Base-by-base conservation (phyloP, 53 echinoderm and acorn worm genomes). In the Luidia sarsii region DNA sequence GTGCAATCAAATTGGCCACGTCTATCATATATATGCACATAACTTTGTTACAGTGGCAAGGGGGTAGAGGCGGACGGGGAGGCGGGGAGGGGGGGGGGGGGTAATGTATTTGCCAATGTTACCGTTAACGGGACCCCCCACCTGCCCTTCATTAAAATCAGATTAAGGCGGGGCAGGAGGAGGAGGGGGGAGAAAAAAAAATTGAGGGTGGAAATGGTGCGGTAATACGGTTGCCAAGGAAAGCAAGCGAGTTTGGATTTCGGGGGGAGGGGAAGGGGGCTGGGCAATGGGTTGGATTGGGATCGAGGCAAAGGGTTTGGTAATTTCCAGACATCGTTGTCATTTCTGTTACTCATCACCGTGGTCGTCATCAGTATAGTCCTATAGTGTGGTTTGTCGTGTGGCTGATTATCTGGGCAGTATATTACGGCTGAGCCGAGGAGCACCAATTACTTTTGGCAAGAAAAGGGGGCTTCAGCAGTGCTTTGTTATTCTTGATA, bases 1-100 rank as follows among this genome's bases (percentile, higher is more conserved):
- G 63, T 63, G 84, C 84, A 72, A 84, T 84, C 70, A 84, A 84
- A 64, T 84, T 84, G 45, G 73, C 72, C 70, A 61, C 51, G 84
- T 84, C 73, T 84, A 84, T 84, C 84, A 84, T 73, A 84, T 49
- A 52, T 56, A 50, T 59, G 61, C 60, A 61, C 84, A 70, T 84
- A 84, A 72, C 50, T 71, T 72, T 61, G 84, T 84, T 63, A 72
- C 51, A 72, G 63, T 60, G 43, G 41, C 64, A 38, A 68, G n/a
- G n/a, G n/a, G n/a, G n/a, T n/a, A n/a, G n/a, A n/a, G n/a, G n/a
- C n/a, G n/a, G n/a, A n/a, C n/a, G n/a, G n/a, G n/a, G n/a, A n/a
- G n/a, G n/a, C n/a, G n/a, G n/a, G n/a, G n/a, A n/a, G n/a, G n/a
- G n/a, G n/a, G n/a, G n/a, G n/a, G n/a, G n/a, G n/a, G n/a, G 64